Conservation (phyloP, 1,140 invertebrate species). For the Hycleus cichorii region DNA sequence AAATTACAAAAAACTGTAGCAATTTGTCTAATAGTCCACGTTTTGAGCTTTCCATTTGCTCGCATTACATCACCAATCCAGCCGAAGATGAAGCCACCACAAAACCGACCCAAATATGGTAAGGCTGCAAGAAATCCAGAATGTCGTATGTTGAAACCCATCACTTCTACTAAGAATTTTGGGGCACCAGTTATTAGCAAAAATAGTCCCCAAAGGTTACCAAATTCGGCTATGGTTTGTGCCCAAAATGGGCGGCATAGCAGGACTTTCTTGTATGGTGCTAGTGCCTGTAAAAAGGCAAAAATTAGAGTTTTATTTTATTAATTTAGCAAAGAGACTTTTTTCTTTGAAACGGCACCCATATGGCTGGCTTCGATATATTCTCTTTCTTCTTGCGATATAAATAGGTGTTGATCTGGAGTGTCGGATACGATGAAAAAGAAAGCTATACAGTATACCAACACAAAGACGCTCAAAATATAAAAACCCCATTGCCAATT, state of each 20-base stretch:
- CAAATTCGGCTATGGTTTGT: slow-evolving; percentile 58
- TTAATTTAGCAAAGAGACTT: background rate
- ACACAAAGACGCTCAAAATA: slow-evolving; percentile 55
- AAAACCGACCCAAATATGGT: slow-evolving; percentile 59
- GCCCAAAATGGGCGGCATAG: slow-evolving; percentile 61
- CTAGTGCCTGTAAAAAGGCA: background rate
- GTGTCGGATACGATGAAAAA: slow-evolving; percentile 52
- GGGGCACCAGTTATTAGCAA: slow-evolving; percentile 82
- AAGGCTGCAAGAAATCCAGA: slow-evolving; percentile 64
- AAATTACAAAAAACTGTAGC: slow-evolving; percentile 59
- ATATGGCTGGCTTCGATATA: background rate
- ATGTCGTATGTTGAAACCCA: slow-evolving; percentile 74
- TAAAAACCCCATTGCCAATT: slow-evolving; percentile 72
- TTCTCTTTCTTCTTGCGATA: background rate
- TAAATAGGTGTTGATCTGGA: background rate
- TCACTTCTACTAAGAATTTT: slow-evolving; percentile 66
- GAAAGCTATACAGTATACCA: slow-evolving; percentile 58
- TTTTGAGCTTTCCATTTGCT: slow-evolving; percentile 22
- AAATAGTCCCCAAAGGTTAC: slow-evolving; percentile 71
- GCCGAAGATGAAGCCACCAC: slow-evolving; percentile 60
- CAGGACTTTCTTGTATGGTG: background rate
- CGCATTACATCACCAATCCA: slow-evolving; percentile 55
- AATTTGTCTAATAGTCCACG: slow-evolving; percentile 58
- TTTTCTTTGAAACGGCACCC: background rate
- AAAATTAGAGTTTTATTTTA: too few species aligned